These are phyloP conservation scores for Gymnodraco acuticeps DNA, from an alignment of 2,797 vertebrate species.

Conservation along the genomic window DNA sequence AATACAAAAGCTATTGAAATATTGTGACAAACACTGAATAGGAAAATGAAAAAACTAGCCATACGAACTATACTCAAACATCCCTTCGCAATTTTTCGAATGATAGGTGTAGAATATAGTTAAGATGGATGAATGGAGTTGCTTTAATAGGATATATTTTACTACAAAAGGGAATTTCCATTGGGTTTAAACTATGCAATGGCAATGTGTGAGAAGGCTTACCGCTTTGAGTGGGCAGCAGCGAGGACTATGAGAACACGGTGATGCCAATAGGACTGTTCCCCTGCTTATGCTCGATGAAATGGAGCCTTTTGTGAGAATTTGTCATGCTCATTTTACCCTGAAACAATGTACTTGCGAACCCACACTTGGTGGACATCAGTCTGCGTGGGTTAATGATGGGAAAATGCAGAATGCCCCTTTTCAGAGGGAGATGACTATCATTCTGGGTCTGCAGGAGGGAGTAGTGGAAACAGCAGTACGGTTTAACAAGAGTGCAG, in stretches of 20 bases:
- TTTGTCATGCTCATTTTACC: conserved; percentile 79
- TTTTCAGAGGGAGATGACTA: conserved; percentile 64
- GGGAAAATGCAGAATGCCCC: conserved; percentile 72
- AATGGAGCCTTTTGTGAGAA: conserved; percentile 79
- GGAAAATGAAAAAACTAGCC: conserved; percentile 52
- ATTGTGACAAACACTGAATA: conserved; percentile 49
- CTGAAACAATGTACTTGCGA: conserved; percentile 82
- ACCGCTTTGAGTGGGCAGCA: conserved; percentile 64
- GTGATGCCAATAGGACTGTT: conserved; percentile 69
- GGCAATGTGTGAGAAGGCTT: conserved; percentile 70
- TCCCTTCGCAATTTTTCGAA: conserved; percentile 47
- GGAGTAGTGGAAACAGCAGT: conserved; percentile 60
- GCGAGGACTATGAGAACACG: conserved; percentile 77
- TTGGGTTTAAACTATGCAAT: conserved; percentile 71
- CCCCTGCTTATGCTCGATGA: conserved; percentile 72
- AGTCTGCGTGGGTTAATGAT: conserved; percentile 69
- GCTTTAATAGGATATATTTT: conserved; percentile 72
- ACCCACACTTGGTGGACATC: conserved; percentile 76
- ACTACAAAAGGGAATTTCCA: conserved; percentile 70
- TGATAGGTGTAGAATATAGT: conserved; percentile 56
- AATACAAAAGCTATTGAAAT: conserved; percentile 67
- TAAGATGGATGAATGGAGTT: conserved; percentile 69
- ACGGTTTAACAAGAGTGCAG: conserved; percentile 65
- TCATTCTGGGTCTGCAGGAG: conserved; percentile 38
- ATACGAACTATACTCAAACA: conserved; percentile 50